Evolutionary conservation across 2,888 invertebrate species (phyloP).

Genomic region (Microdon myrmicae): DNA sequence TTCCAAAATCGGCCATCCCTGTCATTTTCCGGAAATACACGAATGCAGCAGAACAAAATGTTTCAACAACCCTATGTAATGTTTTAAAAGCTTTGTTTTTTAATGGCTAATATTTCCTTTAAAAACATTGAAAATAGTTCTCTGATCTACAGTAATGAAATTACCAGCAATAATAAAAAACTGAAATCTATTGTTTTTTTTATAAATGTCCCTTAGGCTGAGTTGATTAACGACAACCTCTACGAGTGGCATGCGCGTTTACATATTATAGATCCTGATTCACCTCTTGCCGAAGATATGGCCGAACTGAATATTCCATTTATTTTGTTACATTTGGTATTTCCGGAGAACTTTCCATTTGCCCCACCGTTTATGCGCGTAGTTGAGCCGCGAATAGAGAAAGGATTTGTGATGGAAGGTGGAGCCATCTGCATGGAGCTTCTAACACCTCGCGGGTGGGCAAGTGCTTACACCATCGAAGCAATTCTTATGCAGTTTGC

Average conservation of each 20-base stretch:
- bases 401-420: slow-evolving; percentile 90
- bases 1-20: no score
- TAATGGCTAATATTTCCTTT: no score
- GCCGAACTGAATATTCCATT: slow-evolving; percentile 78
- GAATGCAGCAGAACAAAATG: no score
- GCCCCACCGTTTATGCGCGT: slow-evolving; percentile 87
- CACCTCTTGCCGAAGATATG: slow-evolving; percentile 84
- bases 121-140: no score
- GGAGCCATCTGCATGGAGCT: slow-evolving; percentile 92
- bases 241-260: slow-evolving; percentile 89
- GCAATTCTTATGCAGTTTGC: slow-evolving; percentile 91
- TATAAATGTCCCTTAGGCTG: slow-evolving; percentile 69
- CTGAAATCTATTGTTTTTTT: neutral
- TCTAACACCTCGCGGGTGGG: slow-evolving; percentile 87
- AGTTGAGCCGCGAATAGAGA: slow-evolving; percentile 82
- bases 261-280: slow-evolving; percentile 84
- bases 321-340: slow-evolving; percentile 82
- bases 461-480: slow-evolving; percentile 87
- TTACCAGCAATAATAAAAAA: no score
- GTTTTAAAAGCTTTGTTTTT: no score
- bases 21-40: no score
- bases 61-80: no score
- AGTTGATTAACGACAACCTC: slow-evolving; percentile 85
- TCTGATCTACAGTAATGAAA: no score
- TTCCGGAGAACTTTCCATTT: slow-evolving; percentile 90